These are phyloP conservation scores for Drosophila truncata DNA, from an alignment of 1,140 invertebrate species.

Conservation along the genomic window DNA sequence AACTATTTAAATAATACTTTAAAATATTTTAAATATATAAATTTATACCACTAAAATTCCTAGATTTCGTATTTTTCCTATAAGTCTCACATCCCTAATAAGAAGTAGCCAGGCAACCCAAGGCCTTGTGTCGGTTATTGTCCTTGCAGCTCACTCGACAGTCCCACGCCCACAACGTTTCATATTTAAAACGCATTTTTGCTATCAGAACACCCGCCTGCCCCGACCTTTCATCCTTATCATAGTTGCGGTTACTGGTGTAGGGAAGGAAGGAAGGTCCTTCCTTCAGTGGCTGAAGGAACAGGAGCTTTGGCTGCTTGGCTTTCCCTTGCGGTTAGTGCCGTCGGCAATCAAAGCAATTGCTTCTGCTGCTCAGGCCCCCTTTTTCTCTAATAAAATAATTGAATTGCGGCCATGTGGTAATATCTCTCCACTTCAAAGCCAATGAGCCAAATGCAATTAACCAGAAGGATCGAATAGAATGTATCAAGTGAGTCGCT, in stretches of 20 bases:
- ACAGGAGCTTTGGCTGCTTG: slow-evolving; percentile 31
- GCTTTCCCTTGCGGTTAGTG: slow-evolving; percentile 66
- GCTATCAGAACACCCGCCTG: slow-evolving; percentile 46
- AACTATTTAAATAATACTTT: neutral
- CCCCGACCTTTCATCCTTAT: slow-evolving; percentile 40
- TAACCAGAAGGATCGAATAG: slow-evolving; percentile 41
- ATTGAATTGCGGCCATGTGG: slow-evolving; percentile 79
- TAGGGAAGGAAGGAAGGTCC: neutral
- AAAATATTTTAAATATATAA: neutral
- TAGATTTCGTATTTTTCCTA: neutral
- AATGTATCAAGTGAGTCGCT: slow-evolving; percentile 17
- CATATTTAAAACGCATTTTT: slow-evolving; percentile 73
- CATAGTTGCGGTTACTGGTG: slow-evolving; percentile 61
- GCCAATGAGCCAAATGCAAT: slow-evolving; percentile 69
- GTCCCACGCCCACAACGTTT: slow-evolving; percentile 39
- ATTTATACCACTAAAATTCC: neutral
- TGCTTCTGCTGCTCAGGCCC: slow-evolving; percentile 47
- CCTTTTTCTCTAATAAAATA: slow-evolving; percentile 73
- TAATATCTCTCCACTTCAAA: slow-evolving; percentile 67
- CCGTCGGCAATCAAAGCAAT: slow-evolving; percentile 75
- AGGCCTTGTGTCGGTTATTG: slow-evolving; percentile 26
- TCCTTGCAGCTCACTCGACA: slow-evolving; percentile 32
- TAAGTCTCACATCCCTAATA: slow-evolving; percentile 4
- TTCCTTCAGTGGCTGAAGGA: neutral
- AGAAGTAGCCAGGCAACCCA: slow-evolving; percentile 8